A percentile compares a stretch with the other conserved stretches of the same genome.
These are phyloP conservation scores for Cichladusa arquata DNA, from an alignment of 2,113 vertebrate species.

Conservation along the genomic window DNA sequence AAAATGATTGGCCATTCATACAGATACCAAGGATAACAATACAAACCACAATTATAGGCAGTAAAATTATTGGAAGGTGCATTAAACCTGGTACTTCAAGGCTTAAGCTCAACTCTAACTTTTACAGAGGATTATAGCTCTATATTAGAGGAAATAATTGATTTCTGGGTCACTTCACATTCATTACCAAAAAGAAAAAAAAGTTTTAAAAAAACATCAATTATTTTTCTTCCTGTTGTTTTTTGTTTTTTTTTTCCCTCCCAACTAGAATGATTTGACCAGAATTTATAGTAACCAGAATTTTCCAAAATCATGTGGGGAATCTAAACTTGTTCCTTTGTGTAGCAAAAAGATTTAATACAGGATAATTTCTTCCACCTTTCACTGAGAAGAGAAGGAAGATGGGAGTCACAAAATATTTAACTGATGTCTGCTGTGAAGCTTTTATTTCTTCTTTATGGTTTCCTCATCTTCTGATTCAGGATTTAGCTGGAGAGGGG, in stretches of 20 bases:
- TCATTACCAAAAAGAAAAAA: background rate
- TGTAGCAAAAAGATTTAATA: background rate
- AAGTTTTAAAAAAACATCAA: fast-evolving
- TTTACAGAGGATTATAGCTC: slow-evolving; percentile 20
- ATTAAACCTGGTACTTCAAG: slow-evolving; percentile 24
- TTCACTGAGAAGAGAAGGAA: background rate
- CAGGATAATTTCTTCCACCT: background rate
- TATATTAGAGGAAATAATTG: slow-evolving; percentile 31
- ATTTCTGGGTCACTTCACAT: slow-evolving; percentile 20
- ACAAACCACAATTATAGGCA: background rate
- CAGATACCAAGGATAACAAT: background rate
- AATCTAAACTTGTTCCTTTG: background rate
- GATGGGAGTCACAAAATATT: background rate
- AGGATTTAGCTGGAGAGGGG: background rate
- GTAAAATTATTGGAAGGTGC: background rate
- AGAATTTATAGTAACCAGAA: background rate
- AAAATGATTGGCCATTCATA: background rate
- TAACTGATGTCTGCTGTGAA: background rate
- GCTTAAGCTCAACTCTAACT: background rate
- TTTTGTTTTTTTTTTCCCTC: background rate
- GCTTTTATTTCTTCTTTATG: background rate
- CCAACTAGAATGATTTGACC: background rate
- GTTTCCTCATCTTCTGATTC: background rate
- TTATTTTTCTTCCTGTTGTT: background rate
- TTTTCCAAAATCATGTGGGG: background rate